A percentile compares a stretch with the other conserved stretches of the same genome.
phyloP scores from a whole-genome alignment of 2,797 vertebrate genomes.

The Manis crassicaudata region DNA sequence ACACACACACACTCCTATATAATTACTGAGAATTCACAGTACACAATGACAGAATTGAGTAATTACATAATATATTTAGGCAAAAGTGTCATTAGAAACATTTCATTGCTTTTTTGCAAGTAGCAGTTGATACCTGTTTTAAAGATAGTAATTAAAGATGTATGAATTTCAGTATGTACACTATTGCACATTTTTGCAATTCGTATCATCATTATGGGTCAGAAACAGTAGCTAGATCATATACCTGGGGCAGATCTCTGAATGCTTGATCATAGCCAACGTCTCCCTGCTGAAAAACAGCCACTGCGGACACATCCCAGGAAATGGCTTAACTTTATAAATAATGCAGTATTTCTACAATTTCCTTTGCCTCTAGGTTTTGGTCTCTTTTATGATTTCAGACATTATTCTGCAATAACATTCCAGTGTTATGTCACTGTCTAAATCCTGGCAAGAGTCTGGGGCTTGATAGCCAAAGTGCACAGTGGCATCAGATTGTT shows the following conservation, averaged over 20 bases:
- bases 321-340: conserved; percentile 83
- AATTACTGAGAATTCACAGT: not conserved
- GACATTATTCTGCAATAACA: conserved; percentile 32
- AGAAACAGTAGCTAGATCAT: conserved; percentile 69
- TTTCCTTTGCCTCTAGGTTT: conserved; percentile 77
- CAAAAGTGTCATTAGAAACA: not conserved
- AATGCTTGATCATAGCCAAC: conserved; percentile 72
- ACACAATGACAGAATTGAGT: not conserved
- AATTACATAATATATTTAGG: not conserved
- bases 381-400: conserved; percentile 75
- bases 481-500: not conserved
- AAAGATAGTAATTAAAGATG: conserved; percentile 59
- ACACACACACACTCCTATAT: not conserved
- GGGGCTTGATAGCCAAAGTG: conserved; percentile 16
- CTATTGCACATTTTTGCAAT: conserved; percentile 48
- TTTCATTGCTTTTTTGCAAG: not conserved
- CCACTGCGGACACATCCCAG: conserved; percentile 78
- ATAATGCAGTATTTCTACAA: conserved; percentile 80
- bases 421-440: conserved; percentile 49
- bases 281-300: conserved; percentile 72
- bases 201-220: conserved; percentile 62
- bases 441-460: conserved; percentile 59
- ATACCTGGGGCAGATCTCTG: conserved; percentile 65
- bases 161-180: conserved; percentile 56
- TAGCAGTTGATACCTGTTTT: not conserved